These are phyloP conservation scores for Cryptocephalus moraei DNA, from an alignment of 2,888 invertebrate genomes.

Conservation along the genomic window DNA sequence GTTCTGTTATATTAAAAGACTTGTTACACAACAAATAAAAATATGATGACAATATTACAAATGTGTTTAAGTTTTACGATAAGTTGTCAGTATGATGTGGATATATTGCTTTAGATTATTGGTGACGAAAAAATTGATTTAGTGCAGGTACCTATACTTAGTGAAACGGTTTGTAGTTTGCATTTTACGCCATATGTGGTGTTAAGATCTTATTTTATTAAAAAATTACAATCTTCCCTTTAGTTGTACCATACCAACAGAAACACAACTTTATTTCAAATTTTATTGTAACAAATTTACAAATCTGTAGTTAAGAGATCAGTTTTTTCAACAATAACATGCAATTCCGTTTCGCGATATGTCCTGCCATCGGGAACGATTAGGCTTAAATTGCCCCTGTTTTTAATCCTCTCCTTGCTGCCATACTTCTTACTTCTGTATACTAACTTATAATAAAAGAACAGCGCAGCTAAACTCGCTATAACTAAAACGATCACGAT, in stretches of 20 bases:
- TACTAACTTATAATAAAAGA: slow-evolving; percentile 36
- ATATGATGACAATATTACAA: too few relatives aligned
- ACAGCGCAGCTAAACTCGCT: slow-evolving; percentile 31
- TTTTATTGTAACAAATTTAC: slow-evolving; percentile 29
- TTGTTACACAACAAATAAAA: slow-evolving; percentile 34
- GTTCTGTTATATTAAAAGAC: slow-evolving; percentile 49
- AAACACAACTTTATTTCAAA: neutral
- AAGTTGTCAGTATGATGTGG: too few relatives aligned
- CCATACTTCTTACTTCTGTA: slow-evolving; percentile 34
- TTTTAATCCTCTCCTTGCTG: slow-evolving; percentile 29
- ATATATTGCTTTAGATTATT: too few relatives aligned
- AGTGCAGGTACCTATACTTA: too few relatives aligned
- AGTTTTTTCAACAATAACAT: slow-evolving; percentile 76
- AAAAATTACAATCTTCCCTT: too few relatives aligned
- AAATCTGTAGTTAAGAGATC: slow-evolving; percentile 73
- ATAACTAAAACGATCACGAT: slow-evolving; percentile 40
- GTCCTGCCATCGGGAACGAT: slow-evolving; percentile 74
- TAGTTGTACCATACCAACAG: neutral
- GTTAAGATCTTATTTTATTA: too few relatives aligned
- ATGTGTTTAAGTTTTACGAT: too few relatives aligned
- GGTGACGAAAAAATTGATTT: too few relatives aligned
- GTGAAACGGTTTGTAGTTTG: too few relatives aligned
- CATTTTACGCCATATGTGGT: too few relatives aligned
- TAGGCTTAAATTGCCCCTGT: slow-evolving; percentile 45
- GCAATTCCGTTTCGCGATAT: slow-evolving; percentile 76